phyloP scores from a whole-genome alignment of 2,113 vertebrate genomes.

The Cyphomyrus plagiostoma region DNA sequence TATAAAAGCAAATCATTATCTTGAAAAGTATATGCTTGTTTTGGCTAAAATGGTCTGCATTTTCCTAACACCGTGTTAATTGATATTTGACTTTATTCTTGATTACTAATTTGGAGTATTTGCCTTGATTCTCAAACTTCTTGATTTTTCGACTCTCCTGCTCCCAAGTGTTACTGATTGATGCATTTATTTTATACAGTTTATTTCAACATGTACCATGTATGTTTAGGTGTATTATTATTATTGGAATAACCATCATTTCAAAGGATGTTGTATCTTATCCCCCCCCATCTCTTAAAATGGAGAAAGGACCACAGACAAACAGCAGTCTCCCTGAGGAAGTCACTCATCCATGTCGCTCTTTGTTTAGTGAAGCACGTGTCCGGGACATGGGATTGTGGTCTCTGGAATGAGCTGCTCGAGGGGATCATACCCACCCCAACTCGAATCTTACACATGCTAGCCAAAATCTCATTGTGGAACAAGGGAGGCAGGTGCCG shows the following conservation, averaged over 20 bases:
- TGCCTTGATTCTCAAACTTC: not conserved
- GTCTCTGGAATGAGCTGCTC: slow-evolving; percentile 1
- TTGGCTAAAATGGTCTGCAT: not conserved
- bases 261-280: slow-evolving; percentile 4
- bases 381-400: not conserved
- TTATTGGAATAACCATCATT: not conserved
- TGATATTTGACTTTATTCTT: not conserved
- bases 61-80: not conserved
- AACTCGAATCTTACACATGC: not conserved
- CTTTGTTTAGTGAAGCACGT: not conserved
- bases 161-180: not conserved
- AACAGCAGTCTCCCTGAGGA: slow-evolving; percentile 13
- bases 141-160: not conserved
- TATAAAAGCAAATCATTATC: not conserved
- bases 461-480: no score
- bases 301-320: not conserved
- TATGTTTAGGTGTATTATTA: not conserved
- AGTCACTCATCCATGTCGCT: not conserved
- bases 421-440: not conserved
- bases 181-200: not conserved
- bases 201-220: slow-evolving; percentile 13
- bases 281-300: not conserved
- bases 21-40: not conserved
- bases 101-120: not conserved
- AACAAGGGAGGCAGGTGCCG: not conserved